Conservation (phyloP, 2,888 invertebrate genomes). For the Melanostoma mellinum region DNA sequence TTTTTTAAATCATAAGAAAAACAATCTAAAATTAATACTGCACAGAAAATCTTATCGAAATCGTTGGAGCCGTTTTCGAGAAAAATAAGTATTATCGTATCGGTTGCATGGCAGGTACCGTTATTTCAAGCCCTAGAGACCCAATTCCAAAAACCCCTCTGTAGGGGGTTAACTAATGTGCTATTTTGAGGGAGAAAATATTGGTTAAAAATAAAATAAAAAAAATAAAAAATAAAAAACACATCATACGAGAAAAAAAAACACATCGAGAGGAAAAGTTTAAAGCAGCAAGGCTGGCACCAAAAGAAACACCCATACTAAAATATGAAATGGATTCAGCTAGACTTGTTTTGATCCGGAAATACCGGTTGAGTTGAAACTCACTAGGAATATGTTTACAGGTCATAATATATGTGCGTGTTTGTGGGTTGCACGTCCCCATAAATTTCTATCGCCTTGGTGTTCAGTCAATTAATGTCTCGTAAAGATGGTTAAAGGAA, state of each 20-base stretch:
- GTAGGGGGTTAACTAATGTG: conserved; percentile 41
- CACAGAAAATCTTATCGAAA: no score
- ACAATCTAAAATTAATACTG: no score
- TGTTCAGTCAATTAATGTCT: conserved; percentile 37
- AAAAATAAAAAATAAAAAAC: conserved; percentile 15
- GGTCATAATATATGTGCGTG: conserved; percentile 22
- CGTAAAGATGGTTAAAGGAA: conserved; percentile 80
- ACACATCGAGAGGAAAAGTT: conserved; percentile 66
- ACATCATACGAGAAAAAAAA: conserved; percentile 8
- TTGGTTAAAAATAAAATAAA: conserved; percentile 23
- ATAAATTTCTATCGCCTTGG: conserved; percentile 9
- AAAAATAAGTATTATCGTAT: no score
- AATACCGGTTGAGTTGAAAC: conserved; percentile 71
- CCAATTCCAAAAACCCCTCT: no score
- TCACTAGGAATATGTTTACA: conserved; percentile 66
- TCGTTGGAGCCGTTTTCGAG: no score
- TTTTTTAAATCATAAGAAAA: no score
- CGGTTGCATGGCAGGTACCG: no score
- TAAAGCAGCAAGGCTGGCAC: conserved; percentile 58
- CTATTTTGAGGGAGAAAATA: conserved; percentile 40
- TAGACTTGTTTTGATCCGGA: conserved; percentile 72
- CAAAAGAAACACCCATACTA: conserved; percentile 47
- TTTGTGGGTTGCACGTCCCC: conserved; percentile 5
- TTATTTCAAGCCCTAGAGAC: no score
- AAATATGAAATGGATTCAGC: conserved; percentile 65